Evolutionary conservation across 2,113 vertebrate species (phyloP), one percentile per base, ranked within the genome.

Genomic region (Coturnix japonica): DNA sequence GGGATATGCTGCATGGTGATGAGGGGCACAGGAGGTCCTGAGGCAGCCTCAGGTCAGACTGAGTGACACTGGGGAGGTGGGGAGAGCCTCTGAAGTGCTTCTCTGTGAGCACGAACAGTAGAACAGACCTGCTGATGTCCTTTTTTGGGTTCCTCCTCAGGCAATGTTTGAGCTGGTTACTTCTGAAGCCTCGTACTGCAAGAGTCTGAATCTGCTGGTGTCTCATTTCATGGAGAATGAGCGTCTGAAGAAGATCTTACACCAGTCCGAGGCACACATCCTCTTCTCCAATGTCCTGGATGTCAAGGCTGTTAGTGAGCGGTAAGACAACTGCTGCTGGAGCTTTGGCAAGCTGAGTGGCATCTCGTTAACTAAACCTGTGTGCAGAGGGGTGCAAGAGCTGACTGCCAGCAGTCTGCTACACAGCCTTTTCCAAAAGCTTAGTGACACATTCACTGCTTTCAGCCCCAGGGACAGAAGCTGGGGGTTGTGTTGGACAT

Each of bases 131-230:
- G 44, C 72, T 95, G 72, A 94, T 81, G 64, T 64, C 43, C 19
- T 63, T 72, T 63, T 87, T 71, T 87, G 77, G 91, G 43, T 37
- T 91, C 84, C 46, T 85, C 30, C 87, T 16, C 89, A 99, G 99
- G 99, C 99, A 88, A 99, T 99, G 99, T 99, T 99, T 90, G 99
- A 99, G 93, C 97, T 99, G 78, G 98, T 99, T 91, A 99, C 99
- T 33, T 99, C 99, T 0, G 99, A 99, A 93, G 99, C 99, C 6
- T 99, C 99, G 0, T 99, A 99, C 95, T 99, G 99, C 96, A 99
- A 99, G 94, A 99, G 99, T 92, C 94, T 99, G 95, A 98, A 98
- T 70, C 98, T 99, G 91, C 96, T 99, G 46, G 98, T 99, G 93
- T 98, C 98, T 14, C 99, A 99, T 96, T 99, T 99, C 97, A 98